These are phyloP conservation scores for Tachina fera DNA, from an alignment of 2,888 invertebrate species.

Conservation along the genomic window DNA sequence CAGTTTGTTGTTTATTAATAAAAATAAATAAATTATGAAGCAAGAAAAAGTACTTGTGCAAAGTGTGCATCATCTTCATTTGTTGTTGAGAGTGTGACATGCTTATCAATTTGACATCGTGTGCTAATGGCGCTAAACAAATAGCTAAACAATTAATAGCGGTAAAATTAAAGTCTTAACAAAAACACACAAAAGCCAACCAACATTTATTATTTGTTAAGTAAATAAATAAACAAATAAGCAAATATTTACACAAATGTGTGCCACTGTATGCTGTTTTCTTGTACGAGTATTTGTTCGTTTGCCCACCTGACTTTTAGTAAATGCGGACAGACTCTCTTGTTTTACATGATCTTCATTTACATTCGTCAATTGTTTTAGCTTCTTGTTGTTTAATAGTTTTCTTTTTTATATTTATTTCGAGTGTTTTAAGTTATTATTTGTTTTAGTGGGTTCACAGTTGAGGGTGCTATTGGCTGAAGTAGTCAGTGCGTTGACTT, in stretches of 20 bases:
- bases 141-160: constrained; percentile 74
- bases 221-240: constrained; percentile 33
- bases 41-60: constrained; percentile 19
- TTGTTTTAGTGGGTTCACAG: background rate
- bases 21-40: constrained; percentile 18
- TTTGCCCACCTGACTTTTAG: constrained; percentile 4
- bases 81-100: constrained; percentile 58
- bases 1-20: constrained; percentile 27
- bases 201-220: constrained; percentile 71
- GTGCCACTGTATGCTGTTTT: constrained; percentile 23
- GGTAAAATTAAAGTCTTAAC: constrained; percentile 67
- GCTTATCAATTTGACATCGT: constrained; percentile 75
- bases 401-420: background rate
- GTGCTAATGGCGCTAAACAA: constrained; percentile 80
- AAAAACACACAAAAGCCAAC: constrained; percentile 56
- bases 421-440: background rate
- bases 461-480: background rate
- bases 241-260: constrained; percentile 37
- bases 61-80: constrained; percentile 61
- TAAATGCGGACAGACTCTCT: background rate
- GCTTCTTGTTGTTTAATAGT: too few relatives aligned
- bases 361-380: background rate
- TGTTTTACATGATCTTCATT: background rate
- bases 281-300: background rate
- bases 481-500: too few relatives aligned